These are phyloP conservation scores for Microchirus variegatus DNA, from an alignment of 2,797 vertebrate genomes.

Conservation along the genomic window DNA sequence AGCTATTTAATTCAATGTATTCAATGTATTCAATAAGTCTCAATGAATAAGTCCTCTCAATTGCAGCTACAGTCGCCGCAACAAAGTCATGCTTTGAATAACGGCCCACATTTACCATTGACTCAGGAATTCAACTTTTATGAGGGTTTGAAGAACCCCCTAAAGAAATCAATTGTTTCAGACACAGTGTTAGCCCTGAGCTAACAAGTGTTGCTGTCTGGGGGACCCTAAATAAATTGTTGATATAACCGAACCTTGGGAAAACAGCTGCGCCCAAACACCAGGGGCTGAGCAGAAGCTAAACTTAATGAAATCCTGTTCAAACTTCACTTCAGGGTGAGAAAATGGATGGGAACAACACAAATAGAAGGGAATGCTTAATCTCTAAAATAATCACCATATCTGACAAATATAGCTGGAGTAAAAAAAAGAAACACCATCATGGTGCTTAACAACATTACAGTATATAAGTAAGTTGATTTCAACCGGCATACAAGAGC, in stretches of 20 bases:
- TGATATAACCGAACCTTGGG: constrained; percentile 41
- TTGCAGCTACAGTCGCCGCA: background rate
- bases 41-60: background rate
- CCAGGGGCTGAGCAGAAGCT: constrained; percentile 15
- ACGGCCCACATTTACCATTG: constrained; percentile 27
- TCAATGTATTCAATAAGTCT: too few relatives aligned
- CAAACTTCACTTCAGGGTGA: constrained; percentile 25
- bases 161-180: constrained; percentile 47
- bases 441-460: constrained; percentile 1
- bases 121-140: constrained; percentile 38
- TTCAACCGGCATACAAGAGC: too few relatives aligned
- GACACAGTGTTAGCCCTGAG: constrained; percentile 43
- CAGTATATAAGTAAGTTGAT: constrained; percentile 6
- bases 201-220: constrained; percentile 48
- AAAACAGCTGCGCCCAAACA: constrained; percentile 59
- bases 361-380: background rate
- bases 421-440: constrained; percentile 5
- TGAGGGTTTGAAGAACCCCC: constrained; percentile 32
- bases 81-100: constrained; percentile 21
- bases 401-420: constrained; percentile 11
- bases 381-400: constrained; percentile 7
- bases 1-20: too few relatives aligned
- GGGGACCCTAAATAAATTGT: constrained; percentile 56
- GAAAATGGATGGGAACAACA: constrained; percentile 21
- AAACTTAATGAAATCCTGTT: constrained; percentile 26